Evolutionary conservation across 2,797 vertebrate species (phyloP), one percentile per base, ranked within the genome.

Genomic region (Cossypha niveicapilla): DNA sequence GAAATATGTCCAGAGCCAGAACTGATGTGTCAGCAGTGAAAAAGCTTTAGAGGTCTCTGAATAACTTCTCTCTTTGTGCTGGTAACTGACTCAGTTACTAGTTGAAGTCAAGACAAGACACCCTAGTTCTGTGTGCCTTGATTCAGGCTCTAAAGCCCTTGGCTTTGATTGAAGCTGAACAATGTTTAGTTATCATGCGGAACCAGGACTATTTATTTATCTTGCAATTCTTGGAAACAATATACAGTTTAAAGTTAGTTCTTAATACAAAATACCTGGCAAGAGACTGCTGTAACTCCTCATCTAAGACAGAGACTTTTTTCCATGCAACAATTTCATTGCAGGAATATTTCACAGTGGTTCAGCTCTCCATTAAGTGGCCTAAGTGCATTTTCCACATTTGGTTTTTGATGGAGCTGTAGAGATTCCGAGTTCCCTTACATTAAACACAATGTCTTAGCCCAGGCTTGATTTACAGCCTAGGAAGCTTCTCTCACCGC

Each of bases 121-220:
- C 41, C 70, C 32, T 75, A 68, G 18, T 86, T 32, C 47, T 72
- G 32, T 1, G 2, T 51, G 35, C 44, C 90, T 83, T 87, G 39
- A 74, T 54, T 86, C 58, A 86, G 35, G 9, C 35, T 51, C 56
- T 91, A 51, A 83, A 90, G 73, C n/a, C 41, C 45, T 74, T 80
- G 81, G 32, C 39, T 84, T 82, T 85, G 45, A 86, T 11, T 91
- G 70, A 91, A 88, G 57, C 30, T 57, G 68, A 86, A 61, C 39
- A 74, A 47, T 32, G 35, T 68, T 93, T 60, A 91, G 66, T 71
- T 90, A 42, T 25, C 0, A 1, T 45, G 62, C 68, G n/a, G 73
- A 91, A 72, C 41, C 24, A 66, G 32, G 35, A 15, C 18, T 92
- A 37, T 90, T 86, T 95, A 87, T 90, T 90, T 89, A 86, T 86